Conservation (phyloP, 2,113 vertebrate species). For the Passer montanus region DNA sequence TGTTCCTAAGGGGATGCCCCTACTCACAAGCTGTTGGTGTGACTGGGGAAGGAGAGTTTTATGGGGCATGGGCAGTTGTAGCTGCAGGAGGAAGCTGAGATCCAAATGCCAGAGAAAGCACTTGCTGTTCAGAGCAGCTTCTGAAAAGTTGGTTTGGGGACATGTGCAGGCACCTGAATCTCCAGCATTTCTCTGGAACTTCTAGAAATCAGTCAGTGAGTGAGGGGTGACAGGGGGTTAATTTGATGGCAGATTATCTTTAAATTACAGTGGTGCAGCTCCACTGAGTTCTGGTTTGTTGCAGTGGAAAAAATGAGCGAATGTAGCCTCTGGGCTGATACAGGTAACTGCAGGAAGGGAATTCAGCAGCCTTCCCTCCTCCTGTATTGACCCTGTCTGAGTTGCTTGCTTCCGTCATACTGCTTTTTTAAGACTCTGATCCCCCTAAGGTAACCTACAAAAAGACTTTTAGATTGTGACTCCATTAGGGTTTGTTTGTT, state of each 20-base stretch:
- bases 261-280: not conserved
- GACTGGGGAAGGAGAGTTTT: not conserved
- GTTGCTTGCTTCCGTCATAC: not conserved
- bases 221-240: not conserved
- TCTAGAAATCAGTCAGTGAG: not conserved
- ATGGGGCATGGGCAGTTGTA: not conserved
- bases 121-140: not conserved
- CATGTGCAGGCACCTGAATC: rapidly evolving
- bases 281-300: not conserved
- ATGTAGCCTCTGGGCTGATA: not conserved
- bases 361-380: not conserved
- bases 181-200: not conserved
- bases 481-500: not conserved
- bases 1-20: not conserved
- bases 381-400: not conserved
- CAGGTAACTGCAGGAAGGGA: not conserved
- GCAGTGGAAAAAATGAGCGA: not conserved
- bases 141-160: not conserved
- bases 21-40: not conserved
- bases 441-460: not conserved
- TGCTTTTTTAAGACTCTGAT: not conserved
- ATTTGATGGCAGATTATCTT: slow-evolving; percentile 8
- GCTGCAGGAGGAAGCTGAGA: not conserved
- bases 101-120: not conserved
- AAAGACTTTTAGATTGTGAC: not conserved